Conservation (phyloP, 2,113 vertebrate genomes). For the Gila orcuttii region DNA sequence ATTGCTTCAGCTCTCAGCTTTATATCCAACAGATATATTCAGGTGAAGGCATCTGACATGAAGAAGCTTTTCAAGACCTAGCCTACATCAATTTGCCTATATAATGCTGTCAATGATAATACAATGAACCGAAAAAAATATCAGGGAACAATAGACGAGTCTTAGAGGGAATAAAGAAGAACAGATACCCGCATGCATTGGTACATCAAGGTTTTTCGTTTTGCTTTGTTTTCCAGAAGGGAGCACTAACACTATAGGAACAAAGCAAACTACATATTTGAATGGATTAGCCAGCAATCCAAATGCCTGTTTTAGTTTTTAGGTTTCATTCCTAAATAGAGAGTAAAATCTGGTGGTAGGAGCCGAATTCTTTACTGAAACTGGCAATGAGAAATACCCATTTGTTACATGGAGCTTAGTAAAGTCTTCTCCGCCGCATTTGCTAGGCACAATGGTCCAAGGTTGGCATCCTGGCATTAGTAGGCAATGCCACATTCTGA, state of each 20-base stretch:
- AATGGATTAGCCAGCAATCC: conserved; percentile 55
- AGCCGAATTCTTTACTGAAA: not conserved
- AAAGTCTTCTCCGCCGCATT: conserved; percentile 6
- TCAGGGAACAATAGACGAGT: not conserved
- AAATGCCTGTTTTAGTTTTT: not conserved
- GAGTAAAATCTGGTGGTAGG: conserved; percentile 15
- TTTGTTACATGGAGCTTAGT: conserved; percentile 4
- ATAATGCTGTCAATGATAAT: not conserved
- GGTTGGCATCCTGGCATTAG: conserved; percentile 45
- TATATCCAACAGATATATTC: conserved; percentile 9
- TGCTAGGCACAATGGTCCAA: conserved; percentile 54
- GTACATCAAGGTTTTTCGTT: conserved; percentile 2
- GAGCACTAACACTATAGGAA: conserved; percentile 29
- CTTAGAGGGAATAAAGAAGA: not conserved
- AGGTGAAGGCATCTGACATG: conserved; percentile 17
- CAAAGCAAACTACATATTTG: conserved; percentile 22
- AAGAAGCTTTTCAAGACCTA: conserved; percentile 5
- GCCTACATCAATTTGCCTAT: not conserved
- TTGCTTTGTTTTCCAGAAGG: not conserved
- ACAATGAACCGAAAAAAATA: not conserved
- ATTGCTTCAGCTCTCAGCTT: conserved; percentile 51
- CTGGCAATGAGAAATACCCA: conserved; percentile 28
- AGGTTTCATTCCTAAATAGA: not conserved
- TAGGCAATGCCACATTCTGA: not conserved
- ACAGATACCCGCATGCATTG: conserved; percentile 51